phyloP scores from a whole-genome alignment of 2,797 vertebrate species.

The Sebastes cheni region DNA sequence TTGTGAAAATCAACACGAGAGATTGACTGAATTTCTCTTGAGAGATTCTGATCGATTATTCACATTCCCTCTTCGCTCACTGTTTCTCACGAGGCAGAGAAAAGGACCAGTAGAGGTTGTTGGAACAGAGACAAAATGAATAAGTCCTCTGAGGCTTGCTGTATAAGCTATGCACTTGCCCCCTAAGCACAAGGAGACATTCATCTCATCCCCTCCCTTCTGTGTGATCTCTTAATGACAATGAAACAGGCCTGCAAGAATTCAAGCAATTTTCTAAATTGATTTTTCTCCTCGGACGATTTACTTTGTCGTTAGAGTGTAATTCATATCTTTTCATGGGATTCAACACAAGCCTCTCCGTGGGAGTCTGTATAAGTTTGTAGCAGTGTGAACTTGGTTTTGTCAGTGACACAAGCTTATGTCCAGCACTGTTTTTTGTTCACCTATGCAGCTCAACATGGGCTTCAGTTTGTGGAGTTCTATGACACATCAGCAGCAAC shows the following conservation, averaged over 20 bases:
- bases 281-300: slow-evolving; percentile 80
- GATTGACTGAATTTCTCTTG: slow-evolving; percentile 10
- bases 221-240: slow-evolving; percentile 77
- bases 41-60: slow-evolving; percentile 35
- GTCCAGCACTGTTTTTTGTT: not conserved
- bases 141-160: slow-evolving; percentile 42
- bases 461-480: not conserved
- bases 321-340: slow-evolving; percentile 74
- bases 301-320: slow-evolving; percentile 70
- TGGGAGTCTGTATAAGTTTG: slow-evolving; percentile 22
- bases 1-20: not conserved
- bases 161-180: slow-evolving; percentile 46
- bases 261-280: slow-evolving; percentile 83
- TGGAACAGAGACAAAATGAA: slow-evolving; percentile 54
- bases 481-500: slow-evolving; percentile 9
- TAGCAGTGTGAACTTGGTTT: not conserved
- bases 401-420: not conserved
- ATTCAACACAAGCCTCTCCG: slow-evolving; percentile 49
- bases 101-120: slow-evolving; percentile 19
- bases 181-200: slow-evolving; percentile 59
- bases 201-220: slow-evolving; percentile 51
- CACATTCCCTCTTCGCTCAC: not conserved
- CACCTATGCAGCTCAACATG: not conserved
- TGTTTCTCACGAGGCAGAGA: slow-evolving; percentile 6
- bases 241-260: slow-evolving; percentile 75